phyloP scores from a whole-genome alignment of 2,113 vertebrate genomes.

The Oreochromis aureus region DNA sequence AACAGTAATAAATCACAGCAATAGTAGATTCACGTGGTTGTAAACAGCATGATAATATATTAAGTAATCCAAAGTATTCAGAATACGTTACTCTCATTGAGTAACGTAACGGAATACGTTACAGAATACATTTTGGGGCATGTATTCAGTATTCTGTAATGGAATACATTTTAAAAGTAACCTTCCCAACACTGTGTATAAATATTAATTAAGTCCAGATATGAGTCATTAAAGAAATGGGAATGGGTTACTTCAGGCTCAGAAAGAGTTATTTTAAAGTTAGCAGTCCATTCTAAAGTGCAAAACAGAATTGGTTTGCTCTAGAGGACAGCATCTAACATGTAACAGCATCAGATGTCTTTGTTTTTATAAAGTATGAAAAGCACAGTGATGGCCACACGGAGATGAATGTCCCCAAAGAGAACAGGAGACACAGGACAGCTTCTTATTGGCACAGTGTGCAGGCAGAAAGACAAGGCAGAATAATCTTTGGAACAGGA shows the following conservation, averaged over 20 bases:
- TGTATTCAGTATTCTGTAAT: too few species aligned
- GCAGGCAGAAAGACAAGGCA: background rate
- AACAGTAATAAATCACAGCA: too few species aligned
- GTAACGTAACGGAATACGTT: too few species aligned
- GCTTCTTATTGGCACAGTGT: background rate
- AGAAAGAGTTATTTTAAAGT: background rate
- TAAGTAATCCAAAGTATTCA: too few species aligned
- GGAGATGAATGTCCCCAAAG: background rate
- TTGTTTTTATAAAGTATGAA: conserved; percentile 5
- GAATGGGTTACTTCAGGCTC: background rate
- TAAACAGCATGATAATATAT: too few species aligned
- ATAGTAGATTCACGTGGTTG: too few species aligned
- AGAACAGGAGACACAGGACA: background rate
- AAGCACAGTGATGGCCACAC: background rate
- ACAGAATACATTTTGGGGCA: too few species aligned
- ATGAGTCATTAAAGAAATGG: background rate
- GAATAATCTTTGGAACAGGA: background rate
- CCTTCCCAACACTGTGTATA: background rate
- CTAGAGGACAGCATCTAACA: background rate
- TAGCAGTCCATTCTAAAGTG: background rate
- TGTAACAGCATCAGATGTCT: background rate
- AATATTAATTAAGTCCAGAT: background rate
- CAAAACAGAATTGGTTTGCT: background rate
- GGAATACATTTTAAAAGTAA: too few species aligned
- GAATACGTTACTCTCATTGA: too few species aligned